These are phyloP conservation scores for Momotus momota DNA, from an alignment of 2,797 vertebrate genomes.

Conservation along the genomic window DNA sequence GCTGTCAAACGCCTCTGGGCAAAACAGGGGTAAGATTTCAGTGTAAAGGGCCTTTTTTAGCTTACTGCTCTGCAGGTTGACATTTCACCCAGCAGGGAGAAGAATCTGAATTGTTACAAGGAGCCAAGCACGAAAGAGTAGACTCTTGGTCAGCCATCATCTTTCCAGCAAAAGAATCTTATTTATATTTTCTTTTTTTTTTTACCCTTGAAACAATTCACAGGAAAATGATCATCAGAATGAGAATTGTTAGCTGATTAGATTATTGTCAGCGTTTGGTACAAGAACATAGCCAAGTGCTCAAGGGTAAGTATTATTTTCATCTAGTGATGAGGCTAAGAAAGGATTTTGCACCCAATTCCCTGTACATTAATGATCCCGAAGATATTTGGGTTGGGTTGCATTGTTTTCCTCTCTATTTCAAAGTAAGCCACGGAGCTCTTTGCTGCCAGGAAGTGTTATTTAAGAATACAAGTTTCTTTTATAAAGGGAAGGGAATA, in stretches of 20 bases:
- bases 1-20: constrained; percentile 10
- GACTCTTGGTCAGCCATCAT: neutral
- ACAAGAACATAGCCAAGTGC: constrained; percentile 13
- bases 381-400: constrained; percentile 54
- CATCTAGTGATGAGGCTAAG: constrained; percentile 56
- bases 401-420: constrained; percentile 54
- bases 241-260: constrained; percentile 48
- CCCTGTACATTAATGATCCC: constrained; percentile 31
- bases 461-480: constrained; percentile 56
- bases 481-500: constrained; percentile 45
- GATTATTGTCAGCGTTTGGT: constrained; percentile 3
- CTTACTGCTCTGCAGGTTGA: constrained; percentile 26
- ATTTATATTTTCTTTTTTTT: constrained; percentile 1
- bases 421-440: constrained; percentile 30
- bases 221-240: constrained; percentile 60
- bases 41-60: constrained; percentile 44
- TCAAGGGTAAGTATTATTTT: constrained; percentile 64
- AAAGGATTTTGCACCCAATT: constrained; percentile 47
- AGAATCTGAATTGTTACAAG: constrained; percentile 39
- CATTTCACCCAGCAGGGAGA: constrained; percentile 51
- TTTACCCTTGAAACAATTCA: constrained; percentile 17
- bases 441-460: constrained; percentile 56
- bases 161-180: constrained; percentile 20
- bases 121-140: neutral
- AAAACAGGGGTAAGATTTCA: constrained; percentile 52